A percentile compares a stretch with the other conserved stretches of the same genome.
Evolutionary conservation across 1,140 invertebrate genomes (phyloP).

Genomic region (Bradysia coprophila): DNA sequence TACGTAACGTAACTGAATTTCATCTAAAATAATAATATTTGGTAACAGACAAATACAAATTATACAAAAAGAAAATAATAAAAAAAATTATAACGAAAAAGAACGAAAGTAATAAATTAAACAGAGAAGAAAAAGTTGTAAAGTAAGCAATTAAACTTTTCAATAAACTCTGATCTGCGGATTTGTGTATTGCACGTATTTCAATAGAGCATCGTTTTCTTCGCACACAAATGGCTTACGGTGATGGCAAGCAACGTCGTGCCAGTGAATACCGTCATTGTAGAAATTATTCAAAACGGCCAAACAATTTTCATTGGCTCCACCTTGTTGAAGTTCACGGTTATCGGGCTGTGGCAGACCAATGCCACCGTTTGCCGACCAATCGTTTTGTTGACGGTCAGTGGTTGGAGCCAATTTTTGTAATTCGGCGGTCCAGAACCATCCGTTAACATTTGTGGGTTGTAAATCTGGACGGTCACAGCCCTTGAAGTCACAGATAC

Average conservation of each 20-base stretch:
- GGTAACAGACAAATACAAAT: no score
- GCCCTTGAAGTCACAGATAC: conserved; percentile 66
- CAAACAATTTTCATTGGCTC: conserved; percentile 59
- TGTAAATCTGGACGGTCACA: conserved; percentile 59
- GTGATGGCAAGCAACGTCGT: conserved; percentile 71
- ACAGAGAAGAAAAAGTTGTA: no score
- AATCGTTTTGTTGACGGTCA: conserved; percentile 57
- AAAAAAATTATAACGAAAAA: no score
- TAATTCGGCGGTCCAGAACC: conserved; percentile 73
- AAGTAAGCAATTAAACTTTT: no score
- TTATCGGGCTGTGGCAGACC: conserved; percentile 68
- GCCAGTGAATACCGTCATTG: conserved; percentile 72
- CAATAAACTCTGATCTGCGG: conserved; percentile 38
- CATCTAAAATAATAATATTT: no score
- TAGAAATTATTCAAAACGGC: conserved; percentile 69
- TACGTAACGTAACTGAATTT: no score
- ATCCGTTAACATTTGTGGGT: conserved; percentile 57
- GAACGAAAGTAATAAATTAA: no score
- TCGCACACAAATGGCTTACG: conserved; percentile 69
- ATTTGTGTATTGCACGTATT: conserved; percentile 60
- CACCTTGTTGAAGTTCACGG: conserved; percentile 54
- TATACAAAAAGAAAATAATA: no score
- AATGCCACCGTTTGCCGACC: conserved; percentile 62
- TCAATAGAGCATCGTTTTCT: conserved; percentile 58
- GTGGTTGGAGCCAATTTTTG: conserved; percentile 59